Evolutionary conservation across 1,140 invertebrate species (phyloP).

Genomic region (Neuroterus valhalla): DNA sequence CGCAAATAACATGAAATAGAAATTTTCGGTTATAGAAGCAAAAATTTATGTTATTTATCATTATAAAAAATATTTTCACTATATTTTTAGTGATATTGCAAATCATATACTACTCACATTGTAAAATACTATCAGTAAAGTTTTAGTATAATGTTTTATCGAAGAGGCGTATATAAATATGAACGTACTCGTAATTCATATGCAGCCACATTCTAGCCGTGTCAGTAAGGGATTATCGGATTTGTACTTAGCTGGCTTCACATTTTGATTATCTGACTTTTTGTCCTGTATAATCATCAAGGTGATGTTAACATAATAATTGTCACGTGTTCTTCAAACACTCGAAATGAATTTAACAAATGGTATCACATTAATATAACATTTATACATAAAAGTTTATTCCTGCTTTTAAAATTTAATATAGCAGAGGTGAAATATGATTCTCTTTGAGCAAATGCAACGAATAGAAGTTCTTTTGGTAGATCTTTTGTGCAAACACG

Average conservation of each 20-base stretch:
- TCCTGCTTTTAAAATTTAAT: too few species aligned
- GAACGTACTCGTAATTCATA: constrained; percentile 11
- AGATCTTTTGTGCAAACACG: background rate
- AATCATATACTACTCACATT: background rate
- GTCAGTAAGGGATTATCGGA: constrained; percentile 13
- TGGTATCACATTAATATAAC: too few species aligned
- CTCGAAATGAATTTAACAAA: background rate
- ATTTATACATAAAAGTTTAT: too few species aligned
- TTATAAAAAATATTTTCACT: background rate
- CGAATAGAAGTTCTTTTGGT: background rate
- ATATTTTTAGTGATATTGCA: background rate
- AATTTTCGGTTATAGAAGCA: background rate
- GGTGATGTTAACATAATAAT: background rate
- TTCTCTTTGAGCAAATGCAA: background rate
- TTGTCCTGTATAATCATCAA: constrained; percentile 6
- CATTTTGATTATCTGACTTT: constrained; percentile 30
- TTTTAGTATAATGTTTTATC: background rate
- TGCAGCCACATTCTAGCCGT: constrained; percentile 9
- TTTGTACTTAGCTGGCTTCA: constrained; percentile 29
- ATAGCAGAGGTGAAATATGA: background rate
- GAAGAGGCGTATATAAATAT: constrained; percentile 7
- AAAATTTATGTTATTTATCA: background rate
- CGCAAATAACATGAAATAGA: background rate
- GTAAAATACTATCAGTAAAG: background rate
- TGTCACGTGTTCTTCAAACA: background rate